Evolutionary conservation across 1,140 invertebrate genomes (phyloP), one percentile per base, ranked within the genome.

Genomic region (Dreissena rostriformis): DNA sequence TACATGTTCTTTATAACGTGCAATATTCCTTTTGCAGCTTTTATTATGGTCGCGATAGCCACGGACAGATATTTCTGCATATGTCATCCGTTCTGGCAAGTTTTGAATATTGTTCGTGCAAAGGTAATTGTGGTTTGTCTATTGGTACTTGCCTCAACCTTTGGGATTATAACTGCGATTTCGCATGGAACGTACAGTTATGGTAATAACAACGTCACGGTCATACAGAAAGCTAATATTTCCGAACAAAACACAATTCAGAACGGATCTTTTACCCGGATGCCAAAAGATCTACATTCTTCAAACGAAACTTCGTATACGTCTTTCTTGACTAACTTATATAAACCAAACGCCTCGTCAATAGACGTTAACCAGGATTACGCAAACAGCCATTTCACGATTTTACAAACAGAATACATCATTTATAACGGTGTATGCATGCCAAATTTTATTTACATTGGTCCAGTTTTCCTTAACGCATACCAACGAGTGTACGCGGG

Each of bases 21-120:
- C 72, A 93, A 90, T 66, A 88, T 93, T 8, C 92, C 91, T 0
- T 87, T 92, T 49, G 92, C 92, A 17, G 89, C 92, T 4, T 90
- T 93, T 68, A 90, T 93, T 28, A 93, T 93, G 92, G 90, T 92
- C 26, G 91, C 91, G 28, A 93, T 93, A 39, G 92, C 92, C 28
- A 87, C 92, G 52, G 93, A 93, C 79, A 84, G 93, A 26, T 93
- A 92, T 76, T 88, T 93, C 72, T 93, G 93, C 63, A 93, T 94
- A 22, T 93, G 93, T 70, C 92, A 91, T 80, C 91, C 92, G 10
- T 92, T 91, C 71, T 84, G 84, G 1, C 90, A 92, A 65, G 80
- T 89, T 8, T 80, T 93, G 53, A 93, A 91, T 61, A 84, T 88
- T 15, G 76, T 70, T 39, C 77, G 91, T 19, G 91, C 92, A 0